Evolutionary conservation across 1,140 invertebrate genomes (phyloP).

Genomic region (Drosophila nasuta): DNA sequence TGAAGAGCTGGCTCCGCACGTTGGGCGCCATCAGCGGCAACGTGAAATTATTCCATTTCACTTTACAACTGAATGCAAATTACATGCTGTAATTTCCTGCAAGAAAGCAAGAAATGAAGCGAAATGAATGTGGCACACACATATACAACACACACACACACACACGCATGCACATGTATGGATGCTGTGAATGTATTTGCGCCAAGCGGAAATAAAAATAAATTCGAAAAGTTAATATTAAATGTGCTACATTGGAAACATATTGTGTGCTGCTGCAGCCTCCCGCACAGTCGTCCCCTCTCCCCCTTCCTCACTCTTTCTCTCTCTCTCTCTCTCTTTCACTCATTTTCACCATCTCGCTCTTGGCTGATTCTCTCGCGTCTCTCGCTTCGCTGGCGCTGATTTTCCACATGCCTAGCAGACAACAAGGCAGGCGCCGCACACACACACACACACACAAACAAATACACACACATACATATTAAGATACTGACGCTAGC

Average conservation of each 20-base stretch:
- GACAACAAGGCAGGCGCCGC: slow-evolving; percentile 58
- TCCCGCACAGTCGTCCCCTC: neutral
- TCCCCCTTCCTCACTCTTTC: neutral
- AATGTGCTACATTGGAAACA: slow-evolving; percentile 82
- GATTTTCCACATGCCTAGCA: slow-evolving; percentile 80
- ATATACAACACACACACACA: slow-evolving; percentile 48
- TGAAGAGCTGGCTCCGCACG: slow-evolving; percentile 3
- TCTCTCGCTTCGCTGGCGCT: slow-evolving; percentile 66
- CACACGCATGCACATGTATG: slow-evolving; percentile 24
- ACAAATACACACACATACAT: neutral
- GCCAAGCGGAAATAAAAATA: slow-evolving; percentile 80
- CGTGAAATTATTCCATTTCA: slow-evolving; percentile 83
- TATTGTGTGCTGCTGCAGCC: slow-evolving; percentile 48
- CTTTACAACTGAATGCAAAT: slow-evolving; percentile 83
- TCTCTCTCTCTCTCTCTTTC: neutral
- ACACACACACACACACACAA: slow-evolving; percentile 7
- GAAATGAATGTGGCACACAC: slow-evolving; percentile 78
- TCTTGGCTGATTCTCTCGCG: slow-evolving; percentile 3
- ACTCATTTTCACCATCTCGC: neutral
- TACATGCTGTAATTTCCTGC: slow-evolving; percentile 83
- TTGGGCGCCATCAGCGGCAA: slow-evolving; percentile 64
- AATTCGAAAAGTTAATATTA: slow-evolving; percentile 84
- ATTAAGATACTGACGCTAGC: slow-evolving; percentile 32
- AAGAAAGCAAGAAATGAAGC: slow-evolving; percentile 82
- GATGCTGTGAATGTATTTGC: slow-evolving; percentile 61